Evolutionary conservation across 2,113 vertebrate genomes (phyloP).

Genomic region (Dicerorhinus sumatrensis): DNA sequence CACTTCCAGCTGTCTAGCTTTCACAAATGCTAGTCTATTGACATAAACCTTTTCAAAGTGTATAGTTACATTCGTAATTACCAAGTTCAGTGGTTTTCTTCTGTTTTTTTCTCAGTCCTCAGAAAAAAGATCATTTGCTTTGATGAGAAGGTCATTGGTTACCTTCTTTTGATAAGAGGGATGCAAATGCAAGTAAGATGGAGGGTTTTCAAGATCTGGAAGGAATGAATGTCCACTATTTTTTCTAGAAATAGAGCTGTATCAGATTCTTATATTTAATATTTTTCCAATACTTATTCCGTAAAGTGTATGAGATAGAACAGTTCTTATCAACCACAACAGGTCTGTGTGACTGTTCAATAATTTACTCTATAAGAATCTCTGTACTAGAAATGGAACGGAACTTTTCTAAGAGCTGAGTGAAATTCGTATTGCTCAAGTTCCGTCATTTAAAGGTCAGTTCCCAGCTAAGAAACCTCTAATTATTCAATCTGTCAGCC

Average conservation of each 20-base stretch:
- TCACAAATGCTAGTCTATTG: not conserved
- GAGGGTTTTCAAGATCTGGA: not conserved
- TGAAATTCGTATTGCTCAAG: constrained; percentile 33
- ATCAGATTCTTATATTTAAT: not conserved
- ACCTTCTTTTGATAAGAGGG: not conserved
- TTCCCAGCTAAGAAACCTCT: constrained; percentile 52
- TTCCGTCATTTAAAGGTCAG: constrained; percentile 59
- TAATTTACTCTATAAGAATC: constrained; percentile 15
- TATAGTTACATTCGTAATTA: not conserved
- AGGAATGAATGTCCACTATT: not conserved
- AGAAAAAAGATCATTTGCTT: not conserved
- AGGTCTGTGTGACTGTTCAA: not conserved
- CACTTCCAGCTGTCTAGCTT: not conserved
- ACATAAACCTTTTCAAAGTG: not conserved
- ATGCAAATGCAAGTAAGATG: not conserved
- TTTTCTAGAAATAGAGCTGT: not conserved
- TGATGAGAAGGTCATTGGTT: not conserved
- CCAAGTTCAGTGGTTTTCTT: not conserved
- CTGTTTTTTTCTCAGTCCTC: not conserved
- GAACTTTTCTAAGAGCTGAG: constrained; percentile 47
- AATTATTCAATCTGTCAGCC: constrained; percentile 68
- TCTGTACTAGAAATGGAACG: not conserved
- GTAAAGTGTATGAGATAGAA: not conserved
- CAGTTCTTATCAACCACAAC: not conserved
- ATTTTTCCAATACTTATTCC: not conserved